Evolutionary conservation across 2,797 vertebrate genomes (phyloP), one percentile per base, ranked within the genome.

Genomic region (Alauda arvensis): DNA sequence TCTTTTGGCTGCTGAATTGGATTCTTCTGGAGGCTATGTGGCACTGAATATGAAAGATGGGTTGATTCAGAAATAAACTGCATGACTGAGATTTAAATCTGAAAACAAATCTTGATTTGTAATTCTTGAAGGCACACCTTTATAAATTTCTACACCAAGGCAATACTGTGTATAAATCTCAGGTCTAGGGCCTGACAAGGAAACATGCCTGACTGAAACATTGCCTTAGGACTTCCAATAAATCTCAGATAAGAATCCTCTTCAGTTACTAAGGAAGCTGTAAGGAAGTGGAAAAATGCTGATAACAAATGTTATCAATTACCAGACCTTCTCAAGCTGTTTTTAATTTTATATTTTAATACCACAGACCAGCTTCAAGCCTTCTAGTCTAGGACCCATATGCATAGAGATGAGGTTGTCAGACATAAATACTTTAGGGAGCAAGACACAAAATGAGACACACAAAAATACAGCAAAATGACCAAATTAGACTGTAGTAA

Each of bases 1-100:
- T 65, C 61, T 82, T 93, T 79, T 68, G 83, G 85, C 85, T 92
- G 92, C 52, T 55, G 55, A 65, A 40, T 7, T 61, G 40, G 57
- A 88, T 77, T 91, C 65, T 77, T 91, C 48, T 37, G 71, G 61
- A 89, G 57, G 33, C 17, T 89, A 40, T 34, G 19, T 48, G 52
- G 31, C 39, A 85, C n/a, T 55, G 20, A 70, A 48, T 55, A 83
- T 39, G 39, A 72, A 91, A 85, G 45, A 85, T 26, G n/a, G 46
- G 31, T 34, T 57, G 60, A 71, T 56, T 42, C 63, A 79, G 60
- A 90, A 93, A 76, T 60, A 89, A 78, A 72, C 43, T 70, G 3
- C 49, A 9, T 33, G 23, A 8, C 3, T 78, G 85, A 87, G 52
- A 45, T 91, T 62, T 70, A 62, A 80, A 91, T 72, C 62, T 67